Evolutionary conservation across 1,140 invertebrate species (phyloP), one percentile per base, ranked within the genome.

Genomic region (Heliconius melpomene): DNA sequence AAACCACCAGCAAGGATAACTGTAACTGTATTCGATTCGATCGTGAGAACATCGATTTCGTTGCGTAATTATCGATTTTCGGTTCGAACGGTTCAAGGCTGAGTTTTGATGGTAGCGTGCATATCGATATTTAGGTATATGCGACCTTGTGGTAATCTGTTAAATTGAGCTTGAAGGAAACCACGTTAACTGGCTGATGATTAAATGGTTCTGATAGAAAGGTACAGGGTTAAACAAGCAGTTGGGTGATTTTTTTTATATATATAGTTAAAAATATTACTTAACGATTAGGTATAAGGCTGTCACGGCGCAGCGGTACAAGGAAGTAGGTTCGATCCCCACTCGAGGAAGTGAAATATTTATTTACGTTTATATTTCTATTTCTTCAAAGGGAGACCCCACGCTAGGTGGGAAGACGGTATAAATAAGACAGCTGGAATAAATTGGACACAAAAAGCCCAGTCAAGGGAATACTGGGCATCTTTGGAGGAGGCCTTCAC

Each of bases 41-140:
- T 88, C 91, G 92, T 93, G 92, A 88, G 92, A 93, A 93, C 85
- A 81, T 84, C 79, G 83, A 77, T 86, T 83, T 84, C 54, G 84
- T 91, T 91, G 90, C 82, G 87, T 89, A 91, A 93, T 90, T 89
- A 85, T 82, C 80, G 84, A 86, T 90, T 91, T 90, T 89, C 78
- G 85, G 81, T 83, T 76, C 54, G 70, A 52, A 72, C 72, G 71
- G 79, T 84, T 84, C 89, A 89, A 90, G 86, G 87, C 77, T 83
- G 83, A 11, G 60, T 86, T 86, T 87, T 86, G 81, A 71, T 77
- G 76, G 78, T 81, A 57, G 77, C 80, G 79, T 83, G 82, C 77
- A 75, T 79, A 72, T 72, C 40, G 66, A 77, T 77, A 77, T 82
- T 82, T 78, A 79, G 76, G 77, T 85, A 77, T 84, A 85, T 70